Evolutionary conservation across 2,888 invertebrate species (phyloP), one percentile per base, ranked within the genome.

Genomic region (Drosophila longiperda): DNA sequence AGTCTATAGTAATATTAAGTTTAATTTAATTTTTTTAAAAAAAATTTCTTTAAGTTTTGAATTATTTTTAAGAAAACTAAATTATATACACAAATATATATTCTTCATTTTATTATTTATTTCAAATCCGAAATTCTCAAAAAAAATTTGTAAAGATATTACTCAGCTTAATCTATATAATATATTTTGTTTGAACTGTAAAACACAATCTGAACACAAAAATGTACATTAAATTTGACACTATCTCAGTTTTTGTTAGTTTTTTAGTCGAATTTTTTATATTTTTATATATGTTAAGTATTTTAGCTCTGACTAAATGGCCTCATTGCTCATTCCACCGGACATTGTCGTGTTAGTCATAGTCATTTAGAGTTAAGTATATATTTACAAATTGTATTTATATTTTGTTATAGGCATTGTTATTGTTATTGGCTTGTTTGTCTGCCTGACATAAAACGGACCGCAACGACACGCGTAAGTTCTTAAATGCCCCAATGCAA

Each of bases 391-490:
- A 83, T 86, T 73, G 77, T 80, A 66, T 82, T 83, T 69, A 61
- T 76, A 71, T 82, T 74, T 79, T 72, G 71, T 65, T 83, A 75
- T 66, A 42, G 59, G 32, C 23, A 49, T 80, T 77, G 82, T 74
- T 86, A 89, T 78, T 83, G 84, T 74, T 89, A 89, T 89, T 87
- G 84, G 54, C 79, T 75, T 85, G 84, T 84, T 84, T 84, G 87
- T 81, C 82, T 78, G 82, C 62, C 59, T 70, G 71, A 69, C 80
- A 75, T 78, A 66, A 80, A 78, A 78, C 77, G 72, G 17, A 67
- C 81, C 78, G 72, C 60, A 55, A 38, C 52, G 66, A 50, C 53
- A 53, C 73, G 71, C 80, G 78, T 71, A 23, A 78, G 32, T 49
- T 53, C 62, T 62, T 29, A 29, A 71, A 78, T 49, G 36, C 71